These are phyloP conservation scores for Gobio gobio DNA, from an alignment of 2,113 vertebrate genomes.

Conservation along the genomic window DNA sequence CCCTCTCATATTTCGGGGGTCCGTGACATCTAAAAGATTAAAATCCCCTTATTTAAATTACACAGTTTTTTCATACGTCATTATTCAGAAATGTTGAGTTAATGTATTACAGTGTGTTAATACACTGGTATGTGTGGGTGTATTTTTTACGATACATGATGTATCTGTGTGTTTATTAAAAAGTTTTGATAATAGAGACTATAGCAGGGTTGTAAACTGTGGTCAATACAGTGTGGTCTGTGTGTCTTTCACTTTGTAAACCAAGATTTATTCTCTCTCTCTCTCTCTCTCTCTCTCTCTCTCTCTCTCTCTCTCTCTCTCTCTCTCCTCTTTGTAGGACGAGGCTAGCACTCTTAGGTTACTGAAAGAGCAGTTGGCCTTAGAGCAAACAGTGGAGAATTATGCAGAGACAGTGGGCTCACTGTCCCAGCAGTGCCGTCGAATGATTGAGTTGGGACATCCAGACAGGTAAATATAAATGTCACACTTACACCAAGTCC, in stretches of 20 bases:
- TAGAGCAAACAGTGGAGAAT: slow-evolving; percentile 90
- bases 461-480: slow-evolving; percentile 84
- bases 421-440: slow-evolving; percentile 86
- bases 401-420: slow-evolving; percentile 88
- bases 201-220: slow-evolving; percentile 1
- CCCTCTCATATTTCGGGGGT: no score
- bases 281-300: background rate
- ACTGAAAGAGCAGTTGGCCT: slow-evolving; percentile 86
- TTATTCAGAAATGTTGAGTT: background rate
- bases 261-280: background rate
- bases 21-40: no score
- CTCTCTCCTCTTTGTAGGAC: slow-evolving; percentile 36
- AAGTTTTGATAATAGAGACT: background rate
- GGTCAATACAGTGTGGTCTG: slow-evolving; percentile 9
- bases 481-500: no score
- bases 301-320: background rate
- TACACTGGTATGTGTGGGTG: background rate
- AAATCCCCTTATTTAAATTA: no score
- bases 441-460: slow-evolving; percentile 83
- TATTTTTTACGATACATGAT: no score
- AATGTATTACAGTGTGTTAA: background rate
- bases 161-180: background rate
- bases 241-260: background rate
- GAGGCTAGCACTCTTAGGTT: slow-evolving; percentile 81
- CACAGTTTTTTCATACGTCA: no score